Percentiles rank a stretch among this genome's conserved stretches.
Conservation (phyloP, 2,797 vertebrate genomes). For the Caiman crocodilus region DNA sequence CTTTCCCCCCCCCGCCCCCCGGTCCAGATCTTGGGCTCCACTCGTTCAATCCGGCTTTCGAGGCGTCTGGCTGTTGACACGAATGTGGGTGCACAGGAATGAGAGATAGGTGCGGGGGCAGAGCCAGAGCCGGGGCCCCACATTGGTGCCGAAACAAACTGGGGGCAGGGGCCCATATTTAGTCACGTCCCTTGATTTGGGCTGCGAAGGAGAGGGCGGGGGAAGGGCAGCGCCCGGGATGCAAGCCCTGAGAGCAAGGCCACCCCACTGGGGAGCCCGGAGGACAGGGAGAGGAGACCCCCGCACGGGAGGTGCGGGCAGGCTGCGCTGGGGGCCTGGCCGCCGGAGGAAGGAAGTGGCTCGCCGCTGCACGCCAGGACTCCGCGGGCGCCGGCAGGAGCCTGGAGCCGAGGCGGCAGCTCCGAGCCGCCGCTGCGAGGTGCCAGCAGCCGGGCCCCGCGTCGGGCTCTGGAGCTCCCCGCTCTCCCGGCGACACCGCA, state of each 20-base stretch:
- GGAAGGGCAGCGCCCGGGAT: background rate
- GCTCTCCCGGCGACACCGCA: background rate
- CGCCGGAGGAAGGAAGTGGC: too few relatives aligned
- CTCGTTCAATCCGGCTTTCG: constrained; percentile 17
- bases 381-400: too few relatives aligned
- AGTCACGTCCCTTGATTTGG: background rate
- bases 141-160: background rate
- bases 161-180: background rate
- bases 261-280: background rate
- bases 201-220: background rate
- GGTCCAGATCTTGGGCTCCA: background rate
- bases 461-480: background rate
- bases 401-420: background rate
- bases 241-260: background rate
- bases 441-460: background rate
- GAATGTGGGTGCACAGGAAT: background rate
- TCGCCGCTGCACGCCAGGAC: too few relatives aligned
- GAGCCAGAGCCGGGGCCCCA: background rate
- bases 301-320: background rate
- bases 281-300: background rate
- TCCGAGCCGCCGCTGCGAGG: background rate
- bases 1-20: constrained; percentile 62
- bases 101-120: background rate
- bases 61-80: background rate
- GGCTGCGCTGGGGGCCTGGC: background rate